These are phyloP conservation scores for Oreochromis grahami DNA, from an alignment of 2,797 vertebrate species.

Conservation along the genomic window DNA sequence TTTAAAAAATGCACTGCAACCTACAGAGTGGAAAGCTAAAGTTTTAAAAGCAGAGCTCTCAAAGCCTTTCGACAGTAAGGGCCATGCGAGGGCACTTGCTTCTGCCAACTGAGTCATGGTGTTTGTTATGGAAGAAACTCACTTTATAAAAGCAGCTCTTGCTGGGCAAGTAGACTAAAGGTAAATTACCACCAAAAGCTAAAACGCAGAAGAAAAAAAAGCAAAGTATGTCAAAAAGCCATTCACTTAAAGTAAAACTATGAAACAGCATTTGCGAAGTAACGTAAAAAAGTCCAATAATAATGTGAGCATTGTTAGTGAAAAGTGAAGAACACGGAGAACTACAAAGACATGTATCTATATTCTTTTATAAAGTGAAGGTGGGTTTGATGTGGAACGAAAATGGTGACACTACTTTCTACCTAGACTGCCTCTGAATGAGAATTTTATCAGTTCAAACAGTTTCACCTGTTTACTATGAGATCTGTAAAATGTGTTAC, in stretches of 20 bases:
- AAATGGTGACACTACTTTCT: not conserved
- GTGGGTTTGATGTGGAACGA: not conserved
- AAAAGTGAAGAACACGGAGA: not conserved
- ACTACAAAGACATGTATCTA: no score
- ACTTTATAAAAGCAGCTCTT: not conserved
- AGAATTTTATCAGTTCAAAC: not conserved
- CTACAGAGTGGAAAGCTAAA: not conserved
- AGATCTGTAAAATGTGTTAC: not conserved
- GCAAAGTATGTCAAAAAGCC: not conserved
- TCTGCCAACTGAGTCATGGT: not conserved
- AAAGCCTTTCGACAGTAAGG: not conserved
- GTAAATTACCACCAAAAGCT: not conserved
- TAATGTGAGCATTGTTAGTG: not conserved
- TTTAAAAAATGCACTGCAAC: not conserved
- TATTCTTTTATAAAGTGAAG: not conserved
- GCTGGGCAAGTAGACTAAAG: not conserved
- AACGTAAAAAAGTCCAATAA: not conserved
- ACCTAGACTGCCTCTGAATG: not conserved
- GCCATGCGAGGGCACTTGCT: not conserved
- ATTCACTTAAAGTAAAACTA: not conserved
- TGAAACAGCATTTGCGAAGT: not conserved
- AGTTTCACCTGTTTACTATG: not conserved
- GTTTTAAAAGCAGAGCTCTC: not conserved
- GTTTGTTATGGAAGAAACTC: not conserved
- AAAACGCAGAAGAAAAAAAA: not conserved